phyloP scores from a whole-genome alignment of 2,797 vertebrate genomes.

The Poeciliopsis gracilis region DNA sequence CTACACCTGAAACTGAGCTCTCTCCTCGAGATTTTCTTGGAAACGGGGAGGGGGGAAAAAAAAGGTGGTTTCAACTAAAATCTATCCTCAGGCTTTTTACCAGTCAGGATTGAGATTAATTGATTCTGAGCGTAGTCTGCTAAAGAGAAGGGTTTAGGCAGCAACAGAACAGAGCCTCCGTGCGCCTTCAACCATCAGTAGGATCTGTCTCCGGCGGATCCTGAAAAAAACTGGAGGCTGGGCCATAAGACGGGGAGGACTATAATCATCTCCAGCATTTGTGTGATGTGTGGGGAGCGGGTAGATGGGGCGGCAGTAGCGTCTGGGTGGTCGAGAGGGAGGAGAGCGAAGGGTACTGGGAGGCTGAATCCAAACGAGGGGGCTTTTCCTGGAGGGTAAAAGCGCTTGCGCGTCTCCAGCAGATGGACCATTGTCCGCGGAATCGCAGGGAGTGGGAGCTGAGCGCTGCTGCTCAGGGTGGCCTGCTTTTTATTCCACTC shows the following conservation, averaged over 20 bases:
- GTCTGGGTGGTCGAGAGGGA: slow-evolving; percentile 83
- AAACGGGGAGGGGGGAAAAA: slow-evolving; percentile 33
- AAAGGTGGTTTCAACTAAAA: slow-evolving; percentile 56
- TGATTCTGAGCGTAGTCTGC: slow-evolving; percentile 68
- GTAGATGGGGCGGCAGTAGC: slow-evolving; percentile 70
- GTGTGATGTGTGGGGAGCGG: slow-evolving; percentile 55
- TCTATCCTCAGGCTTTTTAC: slow-evolving; percentile 59
- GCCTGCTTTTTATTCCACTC: slow-evolving; percentile 69
- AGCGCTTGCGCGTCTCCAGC: slow-evolving; percentile 73
- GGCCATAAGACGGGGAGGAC: slow-evolving; percentile 73
- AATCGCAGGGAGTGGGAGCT: slow-evolving; percentile 74
- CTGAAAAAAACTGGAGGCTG: slow-evolving; percentile 72
- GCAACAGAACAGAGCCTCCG: slow-evolving; percentile 56
- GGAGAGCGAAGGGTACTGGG: slow-evolving; percentile 66
- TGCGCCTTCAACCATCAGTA: slow-evolving; percentile 70
- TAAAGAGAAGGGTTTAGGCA: slow-evolving; percentile 70
- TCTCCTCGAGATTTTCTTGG: slow-evolving; percentile 41
- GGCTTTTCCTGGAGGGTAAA: slow-evolving; percentile 70
- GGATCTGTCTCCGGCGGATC: slow-evolving; percentile 73
- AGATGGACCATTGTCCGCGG: slow-evolving; percentile 83
- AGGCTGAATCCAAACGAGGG: slow-evolving; percentile 75
- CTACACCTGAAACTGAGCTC: slow-evolving; percentile 54
- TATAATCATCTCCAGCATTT: slow-evolving; percentile 78
- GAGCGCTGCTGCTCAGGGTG: slow-evolving; percentile 62
- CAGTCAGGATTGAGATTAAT: slow-evolving; percentile 67